phyloP scores from a whole-genome alignment of 2,888 invertebrate genomes.

The Lapara coniferarum region DNA sequence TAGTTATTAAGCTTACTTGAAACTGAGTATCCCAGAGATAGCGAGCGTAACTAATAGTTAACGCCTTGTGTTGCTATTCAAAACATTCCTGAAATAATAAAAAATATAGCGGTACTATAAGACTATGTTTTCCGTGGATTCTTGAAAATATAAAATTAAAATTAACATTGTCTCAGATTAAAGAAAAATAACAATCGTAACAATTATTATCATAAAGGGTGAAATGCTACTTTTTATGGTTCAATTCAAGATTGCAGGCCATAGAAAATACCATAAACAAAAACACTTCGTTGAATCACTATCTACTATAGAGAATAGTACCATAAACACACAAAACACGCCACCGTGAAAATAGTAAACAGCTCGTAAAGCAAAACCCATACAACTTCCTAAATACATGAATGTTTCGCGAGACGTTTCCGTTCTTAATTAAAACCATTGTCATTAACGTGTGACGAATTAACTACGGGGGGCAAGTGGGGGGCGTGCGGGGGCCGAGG shows the following conservation, averaged over 20 bases:
- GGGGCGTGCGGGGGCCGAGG: slow-evolving; percentile 57
- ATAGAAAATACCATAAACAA: slow-evolving; percentile 10
- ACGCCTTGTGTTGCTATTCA: too few species aligned
- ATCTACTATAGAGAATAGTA: slow-evolving; percentile 19
- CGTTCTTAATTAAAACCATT: slow-evolving; percentile 77
- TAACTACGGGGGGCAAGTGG: slow-evolving; percentile 61
- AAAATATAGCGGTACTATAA: too few species aligned
- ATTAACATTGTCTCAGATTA: background rate
- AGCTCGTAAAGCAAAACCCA: slow-evolving; percentile 23
- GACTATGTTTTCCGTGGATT: too few species aligned
- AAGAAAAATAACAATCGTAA: background rate
- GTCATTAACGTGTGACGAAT: slow-evolving; percentile 81
- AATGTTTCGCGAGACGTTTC: slow-evolving; percentile 59
- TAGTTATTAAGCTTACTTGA: too few species aligned
- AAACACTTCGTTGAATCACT: slow-evolving; percentile 8
- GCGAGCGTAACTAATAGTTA: too few species aligned
- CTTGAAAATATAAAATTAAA: too few species aligned
- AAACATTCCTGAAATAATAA: too few species aligned
- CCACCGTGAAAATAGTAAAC: slow-evolving; percentile 26
- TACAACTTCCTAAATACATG: slow-evolving; percentile 42
- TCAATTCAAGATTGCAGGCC: background rate
- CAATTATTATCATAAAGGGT: too few species aligned
- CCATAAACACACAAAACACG: slow-evolving; percentile 31
- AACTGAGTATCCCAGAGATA: too few species aligned
- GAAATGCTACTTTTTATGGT: background rate